These are phyloP conservation scores for Zaprionus davidi DNA, from an alignment of 1,140 invertebrate species.

Conservation along the genomic window DNA sequence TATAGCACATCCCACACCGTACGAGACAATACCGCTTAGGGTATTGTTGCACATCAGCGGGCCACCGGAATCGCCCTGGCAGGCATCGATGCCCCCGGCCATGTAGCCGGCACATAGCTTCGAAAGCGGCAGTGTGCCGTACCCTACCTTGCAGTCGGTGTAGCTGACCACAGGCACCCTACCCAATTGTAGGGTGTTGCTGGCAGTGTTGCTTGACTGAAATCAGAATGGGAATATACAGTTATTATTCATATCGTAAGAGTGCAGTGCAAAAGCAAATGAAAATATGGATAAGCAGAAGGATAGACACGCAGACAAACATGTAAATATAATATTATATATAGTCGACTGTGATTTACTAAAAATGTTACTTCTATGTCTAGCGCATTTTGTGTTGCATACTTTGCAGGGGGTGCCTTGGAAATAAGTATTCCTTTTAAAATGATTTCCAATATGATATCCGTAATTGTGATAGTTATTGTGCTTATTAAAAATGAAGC, in stretches of 20 bases:
- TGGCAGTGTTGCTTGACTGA: constrained; percentile 23
- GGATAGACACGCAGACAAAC: no score
- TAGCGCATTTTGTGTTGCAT: no score
- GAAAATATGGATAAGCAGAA: background rate
- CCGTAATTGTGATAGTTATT: no score
- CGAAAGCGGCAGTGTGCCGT: constrained; percentile 10
- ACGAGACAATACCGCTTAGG: constrained; percentile 86
- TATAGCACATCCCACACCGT: constrained; percentile 86
- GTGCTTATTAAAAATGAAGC: no score
- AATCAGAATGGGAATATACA: constrained; percentile 9
- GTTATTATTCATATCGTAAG: no score
- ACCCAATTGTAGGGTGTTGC: constrained; percentile 43
- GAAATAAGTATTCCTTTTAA: no score
- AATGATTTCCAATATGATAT: no score
- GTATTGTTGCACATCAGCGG: constrained; percentile 64
- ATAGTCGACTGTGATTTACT: no score
- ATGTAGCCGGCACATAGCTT: constrained; percentile 64
- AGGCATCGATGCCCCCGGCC: constrained; percentile 66
- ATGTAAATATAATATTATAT: no score
- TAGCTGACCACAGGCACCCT: constrained; percentile 46
- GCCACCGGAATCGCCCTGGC: constrained; percentile 83
- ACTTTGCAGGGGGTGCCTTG: no score
- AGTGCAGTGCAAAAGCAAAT: background rate
- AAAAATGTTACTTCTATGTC: no score
- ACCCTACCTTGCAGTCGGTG: constrained; percentile 36